Percentiles rank a stretch among this genome's conserved stretches.
phyloP scores from a whole-genome alignment of 2,888 invertebrate genomes.

The Lysandra coridon region DNA sequence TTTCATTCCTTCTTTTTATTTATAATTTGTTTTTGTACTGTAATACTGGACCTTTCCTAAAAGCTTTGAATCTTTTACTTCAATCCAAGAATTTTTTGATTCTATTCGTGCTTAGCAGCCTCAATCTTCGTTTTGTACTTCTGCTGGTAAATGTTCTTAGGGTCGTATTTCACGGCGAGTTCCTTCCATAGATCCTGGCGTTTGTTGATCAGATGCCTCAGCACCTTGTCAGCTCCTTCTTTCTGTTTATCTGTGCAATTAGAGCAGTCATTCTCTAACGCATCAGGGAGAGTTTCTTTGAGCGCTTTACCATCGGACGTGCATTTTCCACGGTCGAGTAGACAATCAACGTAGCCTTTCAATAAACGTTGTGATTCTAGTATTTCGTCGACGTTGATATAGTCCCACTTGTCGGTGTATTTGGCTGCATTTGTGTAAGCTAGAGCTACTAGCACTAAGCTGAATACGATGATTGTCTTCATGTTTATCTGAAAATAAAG shows the following conservation, averaged over 20 bases:
- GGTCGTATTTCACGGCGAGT: conserved; percentile 85
- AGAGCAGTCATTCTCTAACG: conserved; percentile 83
- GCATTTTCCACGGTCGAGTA: conserved; percentile 83
- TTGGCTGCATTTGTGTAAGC: conserved; percentile 65
- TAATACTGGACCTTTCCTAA: conserved; percentile 32
- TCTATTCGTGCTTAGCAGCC: conserved; percentile 47
- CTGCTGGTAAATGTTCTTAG: conserved; percentile 82
- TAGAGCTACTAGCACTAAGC: conserved; percentile 58
- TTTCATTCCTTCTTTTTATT: background rate
- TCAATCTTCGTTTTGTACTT: conserved; percentile 81
- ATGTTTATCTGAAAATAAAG: conserved; percentile 49
- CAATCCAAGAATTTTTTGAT: background rate
- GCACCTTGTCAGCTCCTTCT: conserved; percentile 81
- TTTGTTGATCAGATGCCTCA: conserved; percentile 84
- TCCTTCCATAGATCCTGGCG: conserved; percentile 84
- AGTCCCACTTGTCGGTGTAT: conserved; percentile 86
- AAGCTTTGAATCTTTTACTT: background rate
- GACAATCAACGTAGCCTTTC: conserved; percentile 84
- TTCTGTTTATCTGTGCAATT: conserved; percentile 84
- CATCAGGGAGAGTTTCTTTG: conserved; percentile 84
- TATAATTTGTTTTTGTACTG: background rate
- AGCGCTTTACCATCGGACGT: conserved; percentile 84
- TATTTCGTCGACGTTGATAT: conserved; percentile 84
- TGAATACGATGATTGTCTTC: conserved; percentile 64
- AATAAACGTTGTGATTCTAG: conserved; percentile 83